Percentiles rank a stretch among this genome's conserved stretches.
Conservation (phyloP, 2,113 vertebrate species). For the Phylloscopus whistleri region DNA sequence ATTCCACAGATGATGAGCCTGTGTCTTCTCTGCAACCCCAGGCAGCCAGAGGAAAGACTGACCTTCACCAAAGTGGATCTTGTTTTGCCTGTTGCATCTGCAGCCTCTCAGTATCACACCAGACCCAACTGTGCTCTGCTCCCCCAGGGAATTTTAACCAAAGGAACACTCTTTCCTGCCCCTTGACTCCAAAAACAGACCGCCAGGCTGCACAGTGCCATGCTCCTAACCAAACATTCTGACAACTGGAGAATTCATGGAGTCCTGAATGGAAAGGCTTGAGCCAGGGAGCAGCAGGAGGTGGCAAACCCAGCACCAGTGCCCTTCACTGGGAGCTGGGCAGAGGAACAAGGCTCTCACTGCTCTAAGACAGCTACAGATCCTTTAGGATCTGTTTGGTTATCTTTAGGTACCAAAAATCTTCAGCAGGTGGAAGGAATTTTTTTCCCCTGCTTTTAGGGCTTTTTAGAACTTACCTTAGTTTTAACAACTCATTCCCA, state of each 20-base stretch:
- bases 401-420: neutral
- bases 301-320: neutral
- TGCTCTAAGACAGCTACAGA: neutral
- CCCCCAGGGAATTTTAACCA: neutral
- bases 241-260: neutral
- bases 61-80: neutral
- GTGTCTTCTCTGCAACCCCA: neutral
- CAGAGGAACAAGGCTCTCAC: neutral
- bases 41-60: neutral
- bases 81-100: neutral
- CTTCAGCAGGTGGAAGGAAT: neutral
- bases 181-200: rapidly evolving
- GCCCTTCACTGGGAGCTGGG: neutral
- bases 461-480: neutral
- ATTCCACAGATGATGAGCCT: neutral
- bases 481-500: neutral
- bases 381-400: neutral
- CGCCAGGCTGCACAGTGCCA: neutral
- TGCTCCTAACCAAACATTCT: neutral
- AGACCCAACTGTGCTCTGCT: neutral
- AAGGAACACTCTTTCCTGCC: neutral
- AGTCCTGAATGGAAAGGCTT: neutral
- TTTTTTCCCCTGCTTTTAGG: neutral
- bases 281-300: neutral
- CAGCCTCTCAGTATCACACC: neutral